Conservation (phyloP, 2,888 invertebrate species). For the Leucophora obtusa region DNA sequence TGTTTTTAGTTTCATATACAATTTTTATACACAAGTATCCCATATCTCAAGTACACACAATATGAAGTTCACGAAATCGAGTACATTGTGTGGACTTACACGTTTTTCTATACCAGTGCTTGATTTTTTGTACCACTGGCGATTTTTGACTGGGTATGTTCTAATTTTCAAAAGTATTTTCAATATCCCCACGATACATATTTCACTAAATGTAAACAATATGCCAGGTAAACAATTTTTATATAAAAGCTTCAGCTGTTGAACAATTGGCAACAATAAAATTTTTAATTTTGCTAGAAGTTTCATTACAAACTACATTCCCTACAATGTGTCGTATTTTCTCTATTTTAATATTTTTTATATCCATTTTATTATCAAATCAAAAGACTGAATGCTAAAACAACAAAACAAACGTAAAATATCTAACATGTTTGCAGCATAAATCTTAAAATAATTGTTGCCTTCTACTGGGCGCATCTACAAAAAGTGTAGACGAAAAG, state of each 20-base stretch:
- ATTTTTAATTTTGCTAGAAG: neutral
- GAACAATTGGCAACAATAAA: neutral
- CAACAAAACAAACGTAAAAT: neutral
- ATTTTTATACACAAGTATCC: too few species aligned
- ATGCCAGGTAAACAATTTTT: too few species aligned
- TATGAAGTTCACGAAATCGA: too few species aligned
- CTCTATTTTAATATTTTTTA: neutral
- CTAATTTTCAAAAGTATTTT: too few species aligned
- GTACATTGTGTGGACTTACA: too few species aligned
- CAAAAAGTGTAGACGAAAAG: neutral
- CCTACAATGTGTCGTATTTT: neutral
- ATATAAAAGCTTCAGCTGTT: neutral
- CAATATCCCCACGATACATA: too few species aligned
- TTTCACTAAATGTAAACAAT: too few species aligned
- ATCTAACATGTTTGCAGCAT: neutral
- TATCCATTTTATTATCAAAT: neutral
- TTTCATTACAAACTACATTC: neutral
- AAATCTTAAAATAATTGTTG: slow-evolving; percentile 33
- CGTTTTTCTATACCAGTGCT: too few species aligned
- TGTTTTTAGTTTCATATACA: too few species aligned
- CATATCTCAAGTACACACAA: too few species aligned
- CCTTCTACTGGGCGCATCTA: slow-evolving; percentile 12
- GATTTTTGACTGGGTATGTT: too few species aligned
- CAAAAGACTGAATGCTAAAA: neutral
- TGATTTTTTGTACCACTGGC: too few species aligned